A percentile compares a stretch with the other conserved stretches of the same genome.
These are phyloP conservation scores for Tortricodes alternella DNA, from an alignment of 2,888 invertebrate genomes.

Conservation along the genomic window DNA sequence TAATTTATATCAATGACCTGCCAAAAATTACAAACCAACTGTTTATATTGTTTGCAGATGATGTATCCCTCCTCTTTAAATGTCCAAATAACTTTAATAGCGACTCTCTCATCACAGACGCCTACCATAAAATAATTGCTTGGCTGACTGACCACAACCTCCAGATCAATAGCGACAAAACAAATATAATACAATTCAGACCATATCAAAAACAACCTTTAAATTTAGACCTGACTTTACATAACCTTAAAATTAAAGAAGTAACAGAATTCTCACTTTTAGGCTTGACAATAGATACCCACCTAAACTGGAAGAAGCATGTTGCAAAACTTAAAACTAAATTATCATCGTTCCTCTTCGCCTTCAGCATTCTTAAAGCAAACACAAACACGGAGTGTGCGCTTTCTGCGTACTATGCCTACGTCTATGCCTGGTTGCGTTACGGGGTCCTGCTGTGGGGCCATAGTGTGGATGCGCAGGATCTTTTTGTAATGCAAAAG, in stretches of 20 bases:
- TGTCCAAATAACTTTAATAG: neutral
- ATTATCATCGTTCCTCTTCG: neutral
- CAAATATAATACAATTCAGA: neutral
- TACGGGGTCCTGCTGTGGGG: neutral
- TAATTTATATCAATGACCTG: neutral
- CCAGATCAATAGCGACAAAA: neutral
- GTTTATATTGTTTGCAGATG: neutral
- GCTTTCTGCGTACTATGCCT: neutral
- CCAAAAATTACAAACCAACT: neutral
- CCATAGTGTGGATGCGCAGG: too few relatives aligned
- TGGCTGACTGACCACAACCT: neutral
- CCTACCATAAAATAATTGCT: neutral
- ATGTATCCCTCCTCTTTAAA: neutral
- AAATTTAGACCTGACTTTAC: neutral
- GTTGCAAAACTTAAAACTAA: neutral
- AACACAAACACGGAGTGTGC: neutral
- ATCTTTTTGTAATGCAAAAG: too few relatives aligned
- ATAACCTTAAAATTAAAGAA: neutral
- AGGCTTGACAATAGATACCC: neutral
- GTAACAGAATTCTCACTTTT: neutral
- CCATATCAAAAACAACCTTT: neutral
- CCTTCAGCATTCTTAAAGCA: neutral
- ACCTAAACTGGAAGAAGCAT: neutral
- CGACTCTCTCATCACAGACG: neutral
- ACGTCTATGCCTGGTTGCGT: neutral